Percentiles rank a stretch among this genome's conserved stretches.
phyloP scores from a whole-genome alignment of 2,113 vertebrate species.

The Otis tarda region DNA sequence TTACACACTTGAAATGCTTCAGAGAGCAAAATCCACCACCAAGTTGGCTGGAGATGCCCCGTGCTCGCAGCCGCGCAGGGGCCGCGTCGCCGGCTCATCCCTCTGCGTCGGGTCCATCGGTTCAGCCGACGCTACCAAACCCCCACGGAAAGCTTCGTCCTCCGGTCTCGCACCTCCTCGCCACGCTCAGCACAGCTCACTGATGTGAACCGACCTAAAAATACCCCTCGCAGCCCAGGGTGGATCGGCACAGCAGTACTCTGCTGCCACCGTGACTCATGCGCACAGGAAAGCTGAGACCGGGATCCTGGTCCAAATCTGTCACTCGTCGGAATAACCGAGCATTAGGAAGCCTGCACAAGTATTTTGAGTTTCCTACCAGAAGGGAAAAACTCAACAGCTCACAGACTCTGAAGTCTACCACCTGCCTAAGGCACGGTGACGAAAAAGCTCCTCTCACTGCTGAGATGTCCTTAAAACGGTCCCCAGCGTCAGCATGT shows the following conservation, averaged over 20 bases:
- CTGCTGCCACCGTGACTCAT: neutral
- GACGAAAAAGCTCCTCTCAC: neutral
- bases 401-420: neutral
- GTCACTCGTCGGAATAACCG: neutral
- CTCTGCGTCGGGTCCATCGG: rapidly evolving
- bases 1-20: neutral
- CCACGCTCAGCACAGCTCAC: neutral
- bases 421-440: neutral
- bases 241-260: rapidly evolving
- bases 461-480: neutral
- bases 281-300: neutral
- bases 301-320: neutral
- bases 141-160: neutral
- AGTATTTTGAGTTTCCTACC: neutral
- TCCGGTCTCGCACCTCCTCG: neutral
- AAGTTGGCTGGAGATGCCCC: neutral
- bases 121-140: neutral
- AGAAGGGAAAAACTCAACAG: neutral
- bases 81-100: neutral
- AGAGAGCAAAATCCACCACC: neutral
- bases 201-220: neutral
- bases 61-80: rapidly evolving
- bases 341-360: neutral
- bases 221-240: neutral
- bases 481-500: rapidly evolving